Base-by-base conservation (phyloP, 1,140 invertebrate species). In the Procambarus clarkii region DNA sequence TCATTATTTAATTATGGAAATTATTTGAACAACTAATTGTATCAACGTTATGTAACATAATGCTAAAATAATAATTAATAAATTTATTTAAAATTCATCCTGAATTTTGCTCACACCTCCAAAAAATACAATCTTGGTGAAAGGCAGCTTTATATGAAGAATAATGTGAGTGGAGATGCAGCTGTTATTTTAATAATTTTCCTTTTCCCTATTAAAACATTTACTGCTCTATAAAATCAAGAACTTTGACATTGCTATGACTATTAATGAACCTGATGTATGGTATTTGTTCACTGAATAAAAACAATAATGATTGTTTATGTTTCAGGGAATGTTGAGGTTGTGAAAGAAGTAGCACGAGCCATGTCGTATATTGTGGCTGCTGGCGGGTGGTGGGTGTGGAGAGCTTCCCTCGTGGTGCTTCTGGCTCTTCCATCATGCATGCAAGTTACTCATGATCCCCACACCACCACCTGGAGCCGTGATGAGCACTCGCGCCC, bases 171-270 rank as follows among this genome's bases (percentile, higher is more conserved):
- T 76, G 21, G 8, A 8, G 13, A n/a, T 77, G 34, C 34, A n/a
- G 34, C 34, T 77, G 34, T 77, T 77, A 77, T 77, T 77, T n/a
- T 77, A n/a, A 77, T 77, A n/a, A 77, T 77, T 77, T n/a, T 77
- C 34, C 18, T 77, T 77, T 44, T 77, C 34, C 18, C 34, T 77
- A 77, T 77, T 77, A 24, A n/a, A n/a, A 24, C 8, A 8, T 8
- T 24, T 76, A 24, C 34, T 24, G 24, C 34, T 77, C 8, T 34
- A 34, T 34, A 34, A 34, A 34, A 34, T 34, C 34, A 34, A 34
- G 34, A 34, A 34, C 34, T 34, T 34, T 34, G 34, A 34, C 34
- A 34, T 34, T 34, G 34, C 34, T 34, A 34, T 34, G 34, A 1
- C 1, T 34, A 34, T 34, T 34, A 34, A 34, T 34, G 34, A 34